phyloP scores from a whole-genome alignment of 2,113 vertebrate species.

The Macaca nemestrina region DNA sequence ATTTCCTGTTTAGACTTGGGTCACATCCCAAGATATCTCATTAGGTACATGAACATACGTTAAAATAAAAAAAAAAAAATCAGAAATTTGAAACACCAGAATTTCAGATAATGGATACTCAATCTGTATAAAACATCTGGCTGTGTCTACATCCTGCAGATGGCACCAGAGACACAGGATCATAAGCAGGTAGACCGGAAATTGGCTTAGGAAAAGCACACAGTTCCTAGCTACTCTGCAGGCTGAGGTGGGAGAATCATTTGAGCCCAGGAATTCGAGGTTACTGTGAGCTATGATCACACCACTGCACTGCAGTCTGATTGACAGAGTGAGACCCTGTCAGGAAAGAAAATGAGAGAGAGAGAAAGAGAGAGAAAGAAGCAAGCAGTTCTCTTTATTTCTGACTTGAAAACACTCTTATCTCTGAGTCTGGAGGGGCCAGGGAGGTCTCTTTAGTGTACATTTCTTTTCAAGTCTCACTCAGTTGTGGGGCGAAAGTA shows the following conservation, averaged over 20 bases:
- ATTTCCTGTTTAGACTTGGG: background rate
- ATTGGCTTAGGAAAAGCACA: background rate
- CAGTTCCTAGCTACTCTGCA: no score
- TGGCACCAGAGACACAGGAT: background rate
- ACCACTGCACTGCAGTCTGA: no score
- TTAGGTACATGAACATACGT: background rate
- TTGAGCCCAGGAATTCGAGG: no score
- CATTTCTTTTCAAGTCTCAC: background rate
- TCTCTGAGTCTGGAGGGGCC: background rate
- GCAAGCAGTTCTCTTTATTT: background rate
- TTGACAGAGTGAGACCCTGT: no score
- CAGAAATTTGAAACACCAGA: background rate
- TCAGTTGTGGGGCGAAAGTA: background rate
- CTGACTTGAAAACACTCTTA: background rate
- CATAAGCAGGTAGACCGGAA: no score
- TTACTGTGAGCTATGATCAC: no score
- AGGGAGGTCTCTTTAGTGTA: background rate
- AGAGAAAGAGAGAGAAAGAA: no score
- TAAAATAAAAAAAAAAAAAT: background rate
- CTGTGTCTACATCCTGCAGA: conserved; percentile 12
- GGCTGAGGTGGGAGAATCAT: no score
- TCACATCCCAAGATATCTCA: background rate
- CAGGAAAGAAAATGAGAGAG: no score
- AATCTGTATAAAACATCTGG: background rate
- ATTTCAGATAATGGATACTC: background rate